Evolutionary conservation across 2,113 vertebrate species (phyloP).

Genomic region (Oceanodroma tethys): DNA sequence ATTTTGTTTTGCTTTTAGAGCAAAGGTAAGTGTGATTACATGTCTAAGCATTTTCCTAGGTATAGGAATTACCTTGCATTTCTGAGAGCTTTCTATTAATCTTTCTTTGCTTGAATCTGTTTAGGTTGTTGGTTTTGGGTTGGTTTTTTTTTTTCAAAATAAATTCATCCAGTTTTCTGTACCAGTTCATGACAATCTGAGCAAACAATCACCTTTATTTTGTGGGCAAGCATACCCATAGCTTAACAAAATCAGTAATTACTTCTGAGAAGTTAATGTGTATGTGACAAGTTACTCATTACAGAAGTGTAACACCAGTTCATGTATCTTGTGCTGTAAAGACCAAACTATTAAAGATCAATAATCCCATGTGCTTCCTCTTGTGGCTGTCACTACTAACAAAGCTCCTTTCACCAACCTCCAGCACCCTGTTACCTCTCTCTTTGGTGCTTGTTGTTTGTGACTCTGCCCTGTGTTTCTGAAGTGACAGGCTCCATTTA

Average conservation of each 20-base stretch:
- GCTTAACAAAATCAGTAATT: neutral
- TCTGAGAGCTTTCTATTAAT: neutral
- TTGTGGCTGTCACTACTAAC: neutral
- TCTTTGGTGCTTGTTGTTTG: neutral
- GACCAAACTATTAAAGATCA: neutral
- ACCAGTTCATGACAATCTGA: neutral
- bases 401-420: neutral
- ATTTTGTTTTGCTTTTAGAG: neutral
- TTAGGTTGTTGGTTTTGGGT: neutral
- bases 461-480: neutral
- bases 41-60: neutral
- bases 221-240: neutral
- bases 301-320: neutral
- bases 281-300: neutral
- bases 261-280: neutral
- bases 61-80: neutral
- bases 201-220: neutral
- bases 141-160: neutral
- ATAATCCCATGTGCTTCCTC: neutral
- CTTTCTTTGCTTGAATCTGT: neutral
- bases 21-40: neutral
- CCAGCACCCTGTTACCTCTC: neutral
- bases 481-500: neutral
- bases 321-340: neutral
- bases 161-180: neutral